phyloP scores from a whole-genome alignment of 2,888 invertebrate genomes.

The Alcis repandata region DNA sequence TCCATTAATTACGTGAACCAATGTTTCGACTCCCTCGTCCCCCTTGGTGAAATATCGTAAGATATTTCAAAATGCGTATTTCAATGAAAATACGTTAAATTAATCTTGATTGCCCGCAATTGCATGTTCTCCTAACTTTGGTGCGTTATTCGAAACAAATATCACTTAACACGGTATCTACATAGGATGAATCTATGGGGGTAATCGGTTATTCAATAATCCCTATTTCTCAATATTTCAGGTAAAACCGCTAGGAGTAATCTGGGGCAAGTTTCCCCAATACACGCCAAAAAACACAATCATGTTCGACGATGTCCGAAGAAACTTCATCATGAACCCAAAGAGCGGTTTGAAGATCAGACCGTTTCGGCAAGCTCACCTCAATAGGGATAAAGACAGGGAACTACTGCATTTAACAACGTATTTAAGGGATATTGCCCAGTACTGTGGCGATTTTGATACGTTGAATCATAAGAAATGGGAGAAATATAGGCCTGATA shows the following conservation, averaged over 20 bases:
- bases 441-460: slow-evolving; percentile 93
- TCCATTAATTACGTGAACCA: too few species aligned
- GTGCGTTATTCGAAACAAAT: too few species aligned
- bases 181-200: too few species aligned
- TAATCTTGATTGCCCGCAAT: too few species aligned
- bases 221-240: slow-evolving; percentile 62
- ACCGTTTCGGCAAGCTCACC: slow-evolving; percentile 96
- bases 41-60: too few species aligned
- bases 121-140: too few species aligned
- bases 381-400: slow-evolving; percentile 93
- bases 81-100: too few species aligned
- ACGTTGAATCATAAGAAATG: slow-evolving; percentile 95
- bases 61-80: too few species aligned
- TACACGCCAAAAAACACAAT: slow-evolving; percentile 97
- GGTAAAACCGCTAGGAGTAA: slow-evolving; percentile 98
- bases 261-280: slow-evolving; percentile 97
- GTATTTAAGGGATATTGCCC: slow-evolving; percentile 94
- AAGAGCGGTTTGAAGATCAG: slow-evolving; percentile 96
- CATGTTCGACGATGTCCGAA: slow-evolving; percentile 98
- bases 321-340: slow-evolving; percentile 99
- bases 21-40: too few species aligned
- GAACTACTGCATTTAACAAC: slow-evolving; percentile 93
- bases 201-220: too few species aligned
- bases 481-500: slow-evolving; percentile 91
- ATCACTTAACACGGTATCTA: too few species aligned